These are phyloP conservation scores for Crotalus viridis DNA, from an alignment of 2,113 vertebrate genomes.

Conservation along the genomic window DNA sequence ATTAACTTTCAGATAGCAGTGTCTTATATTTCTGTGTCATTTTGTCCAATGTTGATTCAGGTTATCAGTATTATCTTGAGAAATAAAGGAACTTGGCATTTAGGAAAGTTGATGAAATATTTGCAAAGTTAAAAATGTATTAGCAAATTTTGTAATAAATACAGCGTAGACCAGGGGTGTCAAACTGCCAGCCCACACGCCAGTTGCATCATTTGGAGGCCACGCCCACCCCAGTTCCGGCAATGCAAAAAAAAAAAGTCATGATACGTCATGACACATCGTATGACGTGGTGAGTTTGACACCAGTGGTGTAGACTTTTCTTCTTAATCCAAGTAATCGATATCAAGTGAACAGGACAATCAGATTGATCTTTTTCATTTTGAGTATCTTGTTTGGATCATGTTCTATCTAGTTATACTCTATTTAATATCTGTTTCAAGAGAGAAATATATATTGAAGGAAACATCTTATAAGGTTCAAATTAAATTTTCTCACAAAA, in stretches of 20 bases:
- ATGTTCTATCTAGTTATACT: not conserved
- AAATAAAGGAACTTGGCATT: not conserved
- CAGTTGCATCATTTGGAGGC: too few species aligned
- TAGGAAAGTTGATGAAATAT: not conserved
- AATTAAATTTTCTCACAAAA: conserved; percentile 1
- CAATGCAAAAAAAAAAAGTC: too few species aligned
- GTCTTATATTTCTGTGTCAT: not conserved
- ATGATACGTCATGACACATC: too few species aligned
- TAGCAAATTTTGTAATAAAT: not conserved
- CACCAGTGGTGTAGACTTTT: not conserved
- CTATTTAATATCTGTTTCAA: not conserved
- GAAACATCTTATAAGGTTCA: not conserved
- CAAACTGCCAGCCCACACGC: too few species aligned
- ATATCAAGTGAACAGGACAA: not conserved
- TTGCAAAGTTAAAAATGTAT: not conserved
- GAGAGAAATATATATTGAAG: conserved; percentile 6
- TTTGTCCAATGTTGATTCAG: conserved; percentile 8
- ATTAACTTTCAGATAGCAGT: not conserved
- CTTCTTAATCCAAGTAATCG: not conserved
- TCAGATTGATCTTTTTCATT: not conserved
- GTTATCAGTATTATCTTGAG: not conserved
- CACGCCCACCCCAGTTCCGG: too few species aligned
- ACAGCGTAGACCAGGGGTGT: not conserved
- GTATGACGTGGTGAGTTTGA: too few species aligned
- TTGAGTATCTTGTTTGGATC: not conserved